These are phyloP conservation scores for Takifugu flavidus DNA, from an alignment of 2,113 vertebrate species.

Conservation along the genomic window DNA sequence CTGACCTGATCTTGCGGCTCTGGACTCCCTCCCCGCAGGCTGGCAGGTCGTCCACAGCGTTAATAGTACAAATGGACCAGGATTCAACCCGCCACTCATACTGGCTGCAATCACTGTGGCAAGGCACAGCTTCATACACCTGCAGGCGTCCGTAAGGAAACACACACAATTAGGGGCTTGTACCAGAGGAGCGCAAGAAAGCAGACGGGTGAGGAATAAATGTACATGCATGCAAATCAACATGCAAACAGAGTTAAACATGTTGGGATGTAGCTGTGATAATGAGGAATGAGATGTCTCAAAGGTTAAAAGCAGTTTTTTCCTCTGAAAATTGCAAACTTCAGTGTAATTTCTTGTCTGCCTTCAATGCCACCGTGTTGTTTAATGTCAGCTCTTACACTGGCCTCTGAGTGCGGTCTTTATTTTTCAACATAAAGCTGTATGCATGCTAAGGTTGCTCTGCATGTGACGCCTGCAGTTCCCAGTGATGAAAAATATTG, in stretches of 20 bases:
- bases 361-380: background rate
- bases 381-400: background rate
- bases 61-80: slow-evolving; percentile 93
- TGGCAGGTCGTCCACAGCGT: slow-evolving; percentile 80
- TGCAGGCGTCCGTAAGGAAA: slow-evolving; percentile 46
- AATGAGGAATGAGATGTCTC: background rate
- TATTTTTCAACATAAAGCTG: background rate
- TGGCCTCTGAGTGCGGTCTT: background rate
- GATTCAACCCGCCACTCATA: slow-evolving; percentile 85
- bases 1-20: slow-evolving; percentile 89
- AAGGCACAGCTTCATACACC: slow-evolving; percentile 91
- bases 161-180: background rate
- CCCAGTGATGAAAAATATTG: no score
- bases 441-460: background rate
- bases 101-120: slow-evolving; percentile 83
- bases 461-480: background rate
- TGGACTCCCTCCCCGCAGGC: slow-evolving; percentile 91
- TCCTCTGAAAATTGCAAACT: background rate
- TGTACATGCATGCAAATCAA: background rate
- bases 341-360: background rate
- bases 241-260: no score
- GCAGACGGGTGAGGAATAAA: slow-evolving; percentile 1
- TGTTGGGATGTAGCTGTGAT: no score
- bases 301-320: background rate
- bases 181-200: background rate